Evolutionary conservation across 2,797 vertebrate genomes (phyloP), one percentile per base, ranked within the genome.

Genomic region (Rhynchotus rufescens): DNA sequence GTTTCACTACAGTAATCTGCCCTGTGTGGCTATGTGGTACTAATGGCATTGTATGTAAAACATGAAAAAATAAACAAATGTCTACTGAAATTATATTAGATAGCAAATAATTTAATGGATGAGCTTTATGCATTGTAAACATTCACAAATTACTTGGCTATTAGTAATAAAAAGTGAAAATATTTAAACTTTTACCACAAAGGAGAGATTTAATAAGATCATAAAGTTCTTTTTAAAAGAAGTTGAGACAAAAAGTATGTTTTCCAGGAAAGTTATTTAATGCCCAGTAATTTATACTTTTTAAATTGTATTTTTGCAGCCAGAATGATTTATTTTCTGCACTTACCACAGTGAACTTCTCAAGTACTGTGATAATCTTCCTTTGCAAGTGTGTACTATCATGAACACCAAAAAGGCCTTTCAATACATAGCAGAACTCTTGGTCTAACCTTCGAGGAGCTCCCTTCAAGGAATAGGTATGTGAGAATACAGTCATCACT

Each of bases 151-250:
- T 86, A 94, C 47, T 90, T 94, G 72, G 6, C 20, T 20, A 92
- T 95, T 93, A 92, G 67, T 92, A 96, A 96, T 93, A 40, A 74
- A 84, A 87, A 90, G 4, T 21, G 95, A 91, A 95, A 95, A 93
- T 96, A 96, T 96, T 96, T 91, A 96, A 79, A 92, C 91, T 91
- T 91, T 45, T 91, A 20, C 40, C 2, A 7, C 84, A 92, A 93
- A 84, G 45, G n/a, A 20, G 26, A 86, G 92, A 91, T 4, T 52
- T 90, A 93, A 95, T 92, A 77, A 93, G 75, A 89, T 62, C 88
- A 84, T 94, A 93, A 96, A 95, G 69, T 74, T 92, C 77, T 51
- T 71, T 81, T 21, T 40, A 71, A 73, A 40, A 89, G 45, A 88
- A 85, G 84, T 83, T 64, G 52, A 76, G 38, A 72, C 13, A 57